Percentiles rank a stretch among this genome's conserved stretches.
Conservation (phyloP, 1,140 invertebrate species). For the Ostrea denselamellosa region DNA sequence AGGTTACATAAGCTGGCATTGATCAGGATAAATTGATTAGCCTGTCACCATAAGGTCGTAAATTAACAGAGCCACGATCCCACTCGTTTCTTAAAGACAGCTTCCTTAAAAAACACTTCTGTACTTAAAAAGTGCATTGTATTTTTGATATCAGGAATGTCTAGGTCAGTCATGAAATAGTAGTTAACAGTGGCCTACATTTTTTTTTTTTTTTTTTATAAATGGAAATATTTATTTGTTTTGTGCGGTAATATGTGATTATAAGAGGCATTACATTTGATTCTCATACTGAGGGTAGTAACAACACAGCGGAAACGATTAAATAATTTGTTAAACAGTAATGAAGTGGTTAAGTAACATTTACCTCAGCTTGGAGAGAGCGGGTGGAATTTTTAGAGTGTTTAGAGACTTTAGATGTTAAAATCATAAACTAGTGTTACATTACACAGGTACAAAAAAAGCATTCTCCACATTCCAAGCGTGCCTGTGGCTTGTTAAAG, state of each 20-base stretch:
- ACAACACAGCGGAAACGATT: background rate
- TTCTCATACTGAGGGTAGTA: background rate
- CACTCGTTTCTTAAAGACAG: background rate
- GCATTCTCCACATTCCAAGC: background rate
- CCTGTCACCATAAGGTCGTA: background rate
- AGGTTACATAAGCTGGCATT: background rate
- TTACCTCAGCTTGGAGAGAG: background rate
- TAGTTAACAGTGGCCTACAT: no score
- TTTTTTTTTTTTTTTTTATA: background rate
- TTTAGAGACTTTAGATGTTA: background rate
- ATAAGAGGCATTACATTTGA: background rate
- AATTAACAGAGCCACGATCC: background rate
- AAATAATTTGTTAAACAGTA: background rate
- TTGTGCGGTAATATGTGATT: background rate
- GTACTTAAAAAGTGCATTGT: background rate
- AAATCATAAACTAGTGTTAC: constrained; percentile 26
- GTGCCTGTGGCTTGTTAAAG: constrained; percentile 21
- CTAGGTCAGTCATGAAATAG: background rate
- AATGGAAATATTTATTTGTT: background rate
- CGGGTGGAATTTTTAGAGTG: constrained; percentile 8
- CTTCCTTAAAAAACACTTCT: background rate
- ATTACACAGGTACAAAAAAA: background rate
- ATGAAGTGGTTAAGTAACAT: background rate
- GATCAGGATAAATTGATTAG: background rate
- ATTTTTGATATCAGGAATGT: background rate